Base-by-base conservation (phyloP, 2,888 invertebrate genomes). In the Drosophila lacicola region DNA sequence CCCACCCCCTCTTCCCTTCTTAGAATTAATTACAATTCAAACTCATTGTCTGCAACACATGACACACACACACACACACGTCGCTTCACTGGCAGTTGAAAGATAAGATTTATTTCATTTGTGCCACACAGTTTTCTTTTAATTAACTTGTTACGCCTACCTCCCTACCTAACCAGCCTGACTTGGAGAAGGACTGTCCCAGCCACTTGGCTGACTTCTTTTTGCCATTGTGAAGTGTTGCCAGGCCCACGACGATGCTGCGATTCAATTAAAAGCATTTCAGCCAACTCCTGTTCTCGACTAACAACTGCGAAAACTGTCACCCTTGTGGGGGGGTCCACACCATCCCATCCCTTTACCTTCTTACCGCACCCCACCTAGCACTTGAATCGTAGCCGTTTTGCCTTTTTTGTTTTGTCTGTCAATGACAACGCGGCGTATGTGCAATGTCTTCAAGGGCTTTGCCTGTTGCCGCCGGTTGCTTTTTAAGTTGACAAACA, bases 401-500 rank as follows among this genome's bases (percentile, higher is more conserved):
- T 50, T 63, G 64, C 36, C 50, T 66, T 74, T 65, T 63, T 67
- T 70, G 58, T 17, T n/a, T 41, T 37, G 46, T 54, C 68, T 75
- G 76, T 76, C 80, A 78, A 80, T 82, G 82, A 74, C 87, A 87
- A 87, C 87, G 84, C 62, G 74, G 64, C 87, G 82, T 80, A 78
- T 82, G 86, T 80, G 87, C 60, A 67, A 81, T 60, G 80, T 74
- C 78, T 78, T 77, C 62, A 70, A 74, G 74, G 67, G 67, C 57
- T 67, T 70, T 51, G 70, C 58, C 74, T 54, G 67, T 67, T 76
- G 76, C 68, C 68, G 65, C 62, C 78, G 74, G 75, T 86, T 86
- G 88, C 82, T 85, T 88, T 85, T 88, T 85, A 88, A 85, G 88
- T 88, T 82, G 88, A 72, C 85, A 86, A 86, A 88, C 86, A 86